Base-by-base conservation (phyloP, 53 echinoderm and acorn worm genomes). In the Holothuria leucospilota region DNA sequence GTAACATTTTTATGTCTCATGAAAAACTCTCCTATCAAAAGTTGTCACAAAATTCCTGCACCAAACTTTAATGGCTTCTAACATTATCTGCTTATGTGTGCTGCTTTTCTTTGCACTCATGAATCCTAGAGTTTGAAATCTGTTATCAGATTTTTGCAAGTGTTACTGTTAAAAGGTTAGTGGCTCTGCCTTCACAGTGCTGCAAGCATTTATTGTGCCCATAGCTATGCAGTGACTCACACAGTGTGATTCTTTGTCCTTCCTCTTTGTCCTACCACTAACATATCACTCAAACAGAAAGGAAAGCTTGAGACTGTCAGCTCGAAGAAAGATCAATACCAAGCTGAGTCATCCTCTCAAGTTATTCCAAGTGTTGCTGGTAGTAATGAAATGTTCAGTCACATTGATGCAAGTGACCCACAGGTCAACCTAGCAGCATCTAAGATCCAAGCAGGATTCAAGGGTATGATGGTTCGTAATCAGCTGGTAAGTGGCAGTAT, bases 401-500 rank as follows among this genome's bases (percentile, higher is more conserved):
- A 91, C 42, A 91, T 88, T 51, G 93, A 91, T 60, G 85, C 88
- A 5, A 88, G 74, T 23, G 88, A 90, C 73, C 85, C 90, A 0
- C 82, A 91, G 59, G 82, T 88, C 2, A 78, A 66, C 26, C 63
- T 78, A 26, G 93, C 93, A 9, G 93, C 93, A 71, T 85, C 87
- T 38, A 85, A 82, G 71, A 93, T 93, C 71, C 88, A 90, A 58
- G 88, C 87, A 18, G 84, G 89, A 39, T 90, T 90, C 63, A 87
- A 71, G 73, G 90, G 93, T 21, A 75, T 93, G 82, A 85, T 81
- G 88, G 72, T 85, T 13, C 41, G 77, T 1, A 84, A 78, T 77
- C 77, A 93, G 39, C 12, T 82, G 82, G 82, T 82, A 62, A 46
- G 82, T 67, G 68, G 13, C 68, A 25, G 68, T 29, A 13, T 67